Evolutionary conservation across 1,140 invertebrate species (phyloP), one percentile per base, ranked within the genome.

Genomic region (Mactra quadrangularis): DNA sequence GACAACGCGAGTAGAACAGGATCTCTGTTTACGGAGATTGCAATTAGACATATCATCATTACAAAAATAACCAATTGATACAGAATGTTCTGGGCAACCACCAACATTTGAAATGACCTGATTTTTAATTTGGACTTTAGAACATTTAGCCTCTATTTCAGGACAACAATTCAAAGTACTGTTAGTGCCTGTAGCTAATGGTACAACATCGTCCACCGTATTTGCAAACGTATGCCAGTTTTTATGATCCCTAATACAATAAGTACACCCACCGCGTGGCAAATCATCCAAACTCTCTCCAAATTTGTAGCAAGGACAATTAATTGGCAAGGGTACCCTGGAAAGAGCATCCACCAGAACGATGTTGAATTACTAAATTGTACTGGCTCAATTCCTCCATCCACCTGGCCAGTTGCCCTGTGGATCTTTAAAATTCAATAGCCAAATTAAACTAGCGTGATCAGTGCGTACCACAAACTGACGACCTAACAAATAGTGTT

Each of bases 341-440:
- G 83, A 86, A 17, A 91, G 22, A 13, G 76, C 75, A 70, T 91
- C 29, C 47, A 77, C 84, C 84, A 17, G 83, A 38, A 3, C 75
- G 11, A 35, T 83, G 78, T 27, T 62, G 45, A 15, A 84, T 82
- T 25, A 50, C 41, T 38, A 85, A 83, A 25, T 83, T 27, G 55
- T 62, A 83, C 0, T n/a, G 38, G 1, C 68, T 45, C 15, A 77
- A 0, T 87, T 84, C 45, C 35, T 52, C 31, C 19, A 70, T 1
- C 50, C 64, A 41, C 57, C 81, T 47, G 66, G 60, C 62, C 53
- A 83, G 59, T 38, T 57, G 38, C 84, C 82, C 17, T 52, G 70
- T n/a, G 88, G 84, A 33, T 27, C 25, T 47, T 33, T 85, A 1
- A 76, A 64, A 1, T 11, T 75, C 22, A 59, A 19, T 33, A 68